Base-by-base conservation (phyloP, 2,113 vertebrate genomes). In the Oncorhynchus masou region DNA sequence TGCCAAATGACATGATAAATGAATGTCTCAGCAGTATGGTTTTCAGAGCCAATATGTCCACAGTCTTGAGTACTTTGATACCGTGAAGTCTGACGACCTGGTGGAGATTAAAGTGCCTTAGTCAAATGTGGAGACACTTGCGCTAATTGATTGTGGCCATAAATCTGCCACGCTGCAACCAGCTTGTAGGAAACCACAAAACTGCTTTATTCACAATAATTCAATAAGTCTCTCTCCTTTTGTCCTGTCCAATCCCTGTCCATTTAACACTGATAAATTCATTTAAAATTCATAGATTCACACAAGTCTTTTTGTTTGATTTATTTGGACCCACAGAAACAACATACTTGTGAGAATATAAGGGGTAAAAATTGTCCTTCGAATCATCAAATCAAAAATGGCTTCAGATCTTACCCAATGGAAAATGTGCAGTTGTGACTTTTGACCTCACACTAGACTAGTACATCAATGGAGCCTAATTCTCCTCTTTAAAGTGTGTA, bases 51-150 rank as follows among this genome's bases (percentile, higher is more conserved):
- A 81, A 57, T 31, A 71, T 70, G 67, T 83, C 81, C 19, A 68
- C 71, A 59, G 69, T 81, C 84, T 49, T 45, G 67, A 31, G 5
- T 67, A 67, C 13, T 67, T 29, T 20, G 27, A 16, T 83, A 76
- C 80, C 81, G 79, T 84, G 82, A 85, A 74, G 54, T 70, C 81
- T 79, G 80, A 86, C 85, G 89, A 68, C 70, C 60, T 2, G 29
- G 16, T 79, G 68, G 74, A 70, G 76, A 76, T 87, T 70, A 88
- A 88, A 71, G 54, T 65, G 74, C 79, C 74, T 11, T 49, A 48
- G 66, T 86, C 89, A 86, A 87, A 86, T 84, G 81, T 73, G 68
- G 68, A 3, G 54, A 82, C 85, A 86, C 85, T 92, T 89, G 83
- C 4, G 77, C 77, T 88, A 85, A 90, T 90, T 86, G 71, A 85